Base-by-base conservation (phyloP, 2,797 vertebrate genomes). In the Muscicapa comitata region DNA sequence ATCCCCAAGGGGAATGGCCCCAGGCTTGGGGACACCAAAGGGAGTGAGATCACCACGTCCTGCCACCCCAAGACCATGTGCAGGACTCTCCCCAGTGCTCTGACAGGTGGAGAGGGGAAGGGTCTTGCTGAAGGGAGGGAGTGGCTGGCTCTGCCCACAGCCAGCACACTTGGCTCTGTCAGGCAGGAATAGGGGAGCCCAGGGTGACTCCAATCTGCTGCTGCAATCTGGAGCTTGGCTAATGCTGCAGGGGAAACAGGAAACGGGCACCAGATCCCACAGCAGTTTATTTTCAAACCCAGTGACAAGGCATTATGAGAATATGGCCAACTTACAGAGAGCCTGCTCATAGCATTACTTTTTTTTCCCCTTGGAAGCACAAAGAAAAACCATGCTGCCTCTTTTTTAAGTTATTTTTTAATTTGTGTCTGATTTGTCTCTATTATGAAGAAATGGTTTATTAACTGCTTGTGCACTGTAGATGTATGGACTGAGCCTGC, bases 261-360 rank as follows among this genome's bases (percentile, higher is more conserved):
- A 88, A 93, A 76, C 1, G 53, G 95, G 94, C 66, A 93, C 71
- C 80, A 93, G 80, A 88, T 90, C 93, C 90, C 85, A 72, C 42
- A 58, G 87, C 85, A 58, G 93, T 91, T 91, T 88, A 85, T 89
- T 95, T 94, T 90, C 95, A 94, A 94, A 88, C 55, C 72, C 62
- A 83, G 4, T 42, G 66, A 91, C 62, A 83, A 90, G 91, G 82
- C 87, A 83, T 7, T 81, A 26, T 17, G 68, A 90, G 76, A 94
- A 78, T 15, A 77, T 0, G 78, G 88, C 88, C 87, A 88, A 89
- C 59, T 83, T 74, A 62, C 55, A 87, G 45, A 89, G 23, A 93
- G 82, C 62, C 58, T 81, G 57, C 76, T 91, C 71, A 67, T 17
- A 89, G 18, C 42, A 9, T 33, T 47, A 10, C n/a, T 25, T 62